Percentiles rank a stretch among this genome's conserved stretches.
Evolutionary conservation across 1,140 invertebrate genomes (phyloP).

Genomic region (Venustaconcha ellipsiformis): DNA sequence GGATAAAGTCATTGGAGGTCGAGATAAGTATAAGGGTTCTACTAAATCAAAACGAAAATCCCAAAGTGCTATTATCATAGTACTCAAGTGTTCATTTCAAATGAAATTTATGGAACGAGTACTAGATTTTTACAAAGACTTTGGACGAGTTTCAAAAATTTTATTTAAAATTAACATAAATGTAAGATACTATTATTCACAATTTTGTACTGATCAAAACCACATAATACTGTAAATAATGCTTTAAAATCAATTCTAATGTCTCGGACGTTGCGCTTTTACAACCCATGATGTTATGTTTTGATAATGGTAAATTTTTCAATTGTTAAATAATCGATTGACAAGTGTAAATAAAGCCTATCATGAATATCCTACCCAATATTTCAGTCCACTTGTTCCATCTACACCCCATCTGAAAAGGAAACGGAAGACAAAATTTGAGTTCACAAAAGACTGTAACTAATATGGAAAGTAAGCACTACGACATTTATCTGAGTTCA

Average conservation of each 20-base stretch:
- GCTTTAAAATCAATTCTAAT: too few species aligned
- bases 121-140: not conserved
- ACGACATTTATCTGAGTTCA: too few species aligned
- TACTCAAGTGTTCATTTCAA: too few species aligned
- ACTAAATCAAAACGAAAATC: too few species aligned
- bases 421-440: not conserved
- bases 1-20: too few species aligned
- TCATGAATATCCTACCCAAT: conserved; percentile 80
- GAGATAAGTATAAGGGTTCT: too few species aligned
- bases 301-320: not conserved
- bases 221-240: not conserved
- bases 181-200: not conserved
- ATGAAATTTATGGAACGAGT: too few species aligned
- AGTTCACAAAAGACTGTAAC: too few species aligned
- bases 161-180: conserved; percentile 2
- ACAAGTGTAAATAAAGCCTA: not conserved
- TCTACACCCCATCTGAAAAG: conserved; percentile 61
- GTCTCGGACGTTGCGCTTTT: not conserved
- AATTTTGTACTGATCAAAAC: not conserved
- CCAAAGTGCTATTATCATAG: too few species aligned
- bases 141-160: not conserved
- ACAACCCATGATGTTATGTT: not conserved
- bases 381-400: conserved; percentile 75
- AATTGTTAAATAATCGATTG: not conserved
- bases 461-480: too few species aligned